Evolutionary conservation across 2,888 invertebrate species (phyloP).

Genomic region (Drosophila demipolita): DNA sequence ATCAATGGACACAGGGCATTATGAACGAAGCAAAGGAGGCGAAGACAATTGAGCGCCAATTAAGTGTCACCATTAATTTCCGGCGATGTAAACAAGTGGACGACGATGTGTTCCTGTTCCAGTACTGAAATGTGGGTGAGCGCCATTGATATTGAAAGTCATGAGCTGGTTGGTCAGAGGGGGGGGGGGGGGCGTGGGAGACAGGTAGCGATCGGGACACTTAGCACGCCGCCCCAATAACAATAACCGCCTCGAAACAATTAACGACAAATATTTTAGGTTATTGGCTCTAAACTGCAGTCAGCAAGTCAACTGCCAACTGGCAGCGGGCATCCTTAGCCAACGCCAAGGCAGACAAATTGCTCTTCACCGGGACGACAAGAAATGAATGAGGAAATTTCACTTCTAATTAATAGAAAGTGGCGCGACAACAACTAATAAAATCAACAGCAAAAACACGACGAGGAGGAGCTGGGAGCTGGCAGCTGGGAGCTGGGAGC

Average conservation of each 20-base stretch:
- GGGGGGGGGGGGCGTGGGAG: background rate
- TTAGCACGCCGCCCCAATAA: conserved; percentile 61
- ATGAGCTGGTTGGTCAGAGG: background rate
- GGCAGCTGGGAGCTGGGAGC: background rate
- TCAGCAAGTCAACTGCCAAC: background rate
- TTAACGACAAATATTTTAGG: conserved; percentile 68
- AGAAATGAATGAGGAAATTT: conserved; percentile 67
- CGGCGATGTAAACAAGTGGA: conserved; percentile 58
- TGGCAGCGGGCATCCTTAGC: conserved; percentile 1
- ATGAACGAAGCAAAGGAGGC: conserved; percentile 5
- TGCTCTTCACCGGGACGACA: conserved; percentile 48
- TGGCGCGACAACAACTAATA: conserved; percentile 32
- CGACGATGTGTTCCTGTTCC: conserved; percentile 25
- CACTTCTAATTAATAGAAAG: conserved; percentile 69
- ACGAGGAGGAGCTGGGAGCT: background rate
- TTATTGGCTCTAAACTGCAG: conserved; percentile 62
- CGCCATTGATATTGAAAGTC: conserved; percentile 64
- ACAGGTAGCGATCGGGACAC: conserved; percentile 5
- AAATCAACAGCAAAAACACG: background rate
- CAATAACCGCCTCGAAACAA: conserved; percentile 63
- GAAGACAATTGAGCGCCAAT: conserved; percentile 62
- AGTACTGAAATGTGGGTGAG: conserved; percentile 12
- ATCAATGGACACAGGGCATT: conserved; percentile 2
- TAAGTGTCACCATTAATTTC: conserved; percentile 77
- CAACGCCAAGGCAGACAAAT: conserved; percentile 56